These are phyloP conservation scores for Apotomis capreana DNA, from an alignment of 2,888 invertebrate species.

Conservation along the genomic window DNA sequence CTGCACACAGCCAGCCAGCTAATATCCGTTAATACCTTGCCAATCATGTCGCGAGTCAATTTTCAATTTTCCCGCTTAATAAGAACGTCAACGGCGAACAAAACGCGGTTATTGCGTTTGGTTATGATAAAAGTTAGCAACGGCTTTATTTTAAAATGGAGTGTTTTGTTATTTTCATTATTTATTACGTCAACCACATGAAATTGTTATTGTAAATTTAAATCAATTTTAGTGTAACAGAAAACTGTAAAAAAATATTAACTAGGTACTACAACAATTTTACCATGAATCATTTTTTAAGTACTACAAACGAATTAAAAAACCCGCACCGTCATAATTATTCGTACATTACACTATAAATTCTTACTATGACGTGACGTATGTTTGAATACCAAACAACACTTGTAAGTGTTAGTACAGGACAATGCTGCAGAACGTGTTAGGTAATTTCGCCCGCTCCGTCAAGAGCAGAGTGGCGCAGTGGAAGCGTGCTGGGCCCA, in stretches of 20 bases:
- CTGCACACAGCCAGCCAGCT: constrained; percentile 70
- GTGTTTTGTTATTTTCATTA: constrained; percentile 18
- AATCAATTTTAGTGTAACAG: not conserved
- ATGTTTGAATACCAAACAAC: too few relatives aligned
- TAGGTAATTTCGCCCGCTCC: constrained; percentile 46
- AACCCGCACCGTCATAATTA: not conserved
- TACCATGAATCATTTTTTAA: not conserved
- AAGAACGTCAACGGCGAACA: constrained; percentile 75
- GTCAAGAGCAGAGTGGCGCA: constrained; percentile 89
- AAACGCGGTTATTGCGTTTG: constrained; percentile 65
- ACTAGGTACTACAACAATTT: too few relatives aligned
- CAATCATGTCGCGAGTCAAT: constrained; percentile 80
- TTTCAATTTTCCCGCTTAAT: constrained; percentile 81
- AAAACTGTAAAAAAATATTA: not conserved
- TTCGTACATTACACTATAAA: too few relatives aligned
- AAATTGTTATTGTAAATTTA: constrained; percentile 16
- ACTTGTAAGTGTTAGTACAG: not conserved
- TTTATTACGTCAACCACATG: constrained; percentile 18
- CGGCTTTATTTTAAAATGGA: constrained; percentile 31
- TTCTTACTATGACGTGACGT: too few relatives aligned
- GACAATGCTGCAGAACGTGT: not conserved
- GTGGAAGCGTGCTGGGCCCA: constrained; percentile 93
- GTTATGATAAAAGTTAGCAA: constrained; percentile 37
- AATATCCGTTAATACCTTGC: constrained; percentile 74
- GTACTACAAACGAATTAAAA: not conserved